phyloP scores from a whole-genome alignment of 2,797 vertebrate genomes.

The Poeciliopsis turneri region DNA sequence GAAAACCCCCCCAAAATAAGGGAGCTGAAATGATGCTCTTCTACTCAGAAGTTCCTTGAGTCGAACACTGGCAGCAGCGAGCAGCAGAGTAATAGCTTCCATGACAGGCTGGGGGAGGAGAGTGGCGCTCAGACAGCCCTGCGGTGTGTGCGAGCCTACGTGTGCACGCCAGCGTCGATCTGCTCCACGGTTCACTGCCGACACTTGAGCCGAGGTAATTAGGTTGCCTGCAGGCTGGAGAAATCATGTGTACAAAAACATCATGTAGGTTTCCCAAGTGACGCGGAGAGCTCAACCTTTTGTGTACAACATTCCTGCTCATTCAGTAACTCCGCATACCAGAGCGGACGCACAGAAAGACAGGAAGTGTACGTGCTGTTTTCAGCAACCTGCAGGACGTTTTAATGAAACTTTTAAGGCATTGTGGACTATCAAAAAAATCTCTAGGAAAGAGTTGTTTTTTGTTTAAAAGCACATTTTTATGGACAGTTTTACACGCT shows the following conservation, averaged over 20 bases:
- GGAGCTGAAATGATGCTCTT: slow-evolving; percentile 13
- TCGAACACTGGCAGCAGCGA: slow-evolving; percentile 52
- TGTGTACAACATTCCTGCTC: slow-evolving; percentile 74
- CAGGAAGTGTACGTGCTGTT: slow-evolving; percentile 62
- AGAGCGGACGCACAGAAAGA: slow-evolving; percentile 54
- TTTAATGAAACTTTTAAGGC: slow-evolving; percentile 51
- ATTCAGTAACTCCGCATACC: slow-evolving; percentile 72
- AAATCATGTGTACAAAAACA: slow-evolving; percentile 81
- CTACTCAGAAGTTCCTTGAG: slow-evolving; percentile 19
- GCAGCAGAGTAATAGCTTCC: slow-evolving; percentile 69
- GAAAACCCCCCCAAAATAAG: neutral
- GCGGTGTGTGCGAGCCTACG: slow-evolving; percentile 47
- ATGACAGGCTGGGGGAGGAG: slow-evolving; percentile 66
- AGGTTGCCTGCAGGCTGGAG: slow-evolving; percentile 74
- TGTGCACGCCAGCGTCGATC: slow-evolving; percentile 54
- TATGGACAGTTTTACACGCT: neutral
- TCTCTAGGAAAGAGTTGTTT: neutral
- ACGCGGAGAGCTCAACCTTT: slow-evolving; percentile 74
- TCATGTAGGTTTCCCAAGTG: slow-evolving; percentile 76
- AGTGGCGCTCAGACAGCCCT: slow-evolving; percentile 54
- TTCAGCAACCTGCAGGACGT: slow-evolving; percentile 52
- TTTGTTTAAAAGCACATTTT: neutral
- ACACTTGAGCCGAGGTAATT: slow-evolving; percentile 75
- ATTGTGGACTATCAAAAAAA: slow-evolving; percentile 1
- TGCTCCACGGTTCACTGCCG: slow-evolving; percentile 65